Base-by-base conservation (phyloP, 2,113 vertebrate species). In the Cephalopterus ornatus region DNA sequence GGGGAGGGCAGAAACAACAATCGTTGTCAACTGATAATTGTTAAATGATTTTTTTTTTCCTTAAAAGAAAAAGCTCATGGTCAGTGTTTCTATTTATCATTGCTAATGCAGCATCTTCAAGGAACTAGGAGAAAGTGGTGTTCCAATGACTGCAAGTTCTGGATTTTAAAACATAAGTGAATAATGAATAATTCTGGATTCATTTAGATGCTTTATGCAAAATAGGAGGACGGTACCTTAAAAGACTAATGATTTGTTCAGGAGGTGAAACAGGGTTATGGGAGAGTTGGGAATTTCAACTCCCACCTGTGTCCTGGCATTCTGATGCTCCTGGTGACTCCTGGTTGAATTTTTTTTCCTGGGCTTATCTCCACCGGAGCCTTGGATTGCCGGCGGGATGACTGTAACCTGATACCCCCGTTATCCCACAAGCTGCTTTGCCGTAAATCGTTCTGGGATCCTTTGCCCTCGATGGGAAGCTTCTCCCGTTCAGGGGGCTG, bases 11-110 rank as follows among this genome's bases (percentile, higher is more conserved):
- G 19, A 53, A 63, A 66, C 21, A 41, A 7, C 1, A 55, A 44
- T 6, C 0, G 1, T 49, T n/a, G n/a, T n/a, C n/a, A 52, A 30
- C n/a, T n/a, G 20, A 20, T 17, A 66, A 42, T 24, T 50, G 7
- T 47, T 12, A 50, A 61, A 22, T 55, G 0, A 4, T 12, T 39
- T 72, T 70, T 70, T 41, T 5, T 14, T 16, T 22, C 32, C 15
- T 37, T 11, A 18, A 30, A 6, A 12, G 24, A 11, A 30, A 39
- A 72, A 39, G 2, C 8, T 37, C 1, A 17, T 49, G 32, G 5
- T 74, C 6, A 33, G 0, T 66, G 18, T 83, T 83, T 41, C 14
- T 80, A 0, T 67, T 63, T 22, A 12, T 85, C 32, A 10, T 32
- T 62, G 19, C 21, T 80, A 76, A 50, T 46, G 83, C 26, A 50